Evolutionary conservation across 2,113 vertebrate genomes (phyloP).

Genomic region (Mellivora capensis): DNA sequence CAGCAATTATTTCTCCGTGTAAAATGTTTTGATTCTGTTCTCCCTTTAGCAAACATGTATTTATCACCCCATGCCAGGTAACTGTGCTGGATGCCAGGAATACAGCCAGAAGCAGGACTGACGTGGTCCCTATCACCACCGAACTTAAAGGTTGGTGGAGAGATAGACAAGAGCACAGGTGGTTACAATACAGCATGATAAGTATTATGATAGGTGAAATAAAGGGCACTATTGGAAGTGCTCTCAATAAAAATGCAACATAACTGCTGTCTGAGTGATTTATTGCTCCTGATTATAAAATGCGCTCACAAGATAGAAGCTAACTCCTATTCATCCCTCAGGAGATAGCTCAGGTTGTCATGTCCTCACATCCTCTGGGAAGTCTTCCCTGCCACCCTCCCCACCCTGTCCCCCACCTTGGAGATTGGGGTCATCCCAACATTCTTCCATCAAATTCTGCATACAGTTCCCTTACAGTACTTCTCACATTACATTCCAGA

Average conservation of each 20-base stretch:
- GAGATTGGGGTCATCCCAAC: neutral
- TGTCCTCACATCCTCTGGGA: neutral
- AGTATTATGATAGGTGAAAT: conserved; percentile 57
- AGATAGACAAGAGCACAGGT: conserved; percentile 12
- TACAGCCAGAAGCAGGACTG: neutral
- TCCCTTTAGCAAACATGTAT: neutral
- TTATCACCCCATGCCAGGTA: neutral
- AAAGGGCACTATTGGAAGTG: conserved; percentile 36
- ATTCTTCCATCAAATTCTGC: neutral
- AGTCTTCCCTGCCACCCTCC: neutral
- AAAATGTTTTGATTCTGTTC: neutral
- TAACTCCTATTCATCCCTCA: conserved; percentile 29
- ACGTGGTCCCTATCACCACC: neutral
- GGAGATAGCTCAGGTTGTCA: conserved; percentile 33
- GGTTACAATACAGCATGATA: conserved; percentile 34
- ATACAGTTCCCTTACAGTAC: neutral
- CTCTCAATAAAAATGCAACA: conserved; percentile 52
- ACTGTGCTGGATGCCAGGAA: neutral
- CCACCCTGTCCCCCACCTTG: neutral
- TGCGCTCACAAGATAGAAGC: conserved; percentile 38
- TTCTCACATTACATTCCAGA: neutral
- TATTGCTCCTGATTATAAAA: conserved; percentile 67
- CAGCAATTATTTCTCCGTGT: neutral
- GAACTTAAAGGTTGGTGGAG: neutral
- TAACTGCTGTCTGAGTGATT: conserved; percentile 59